Percentiles rank a stretch among this genome's conserved stretches.
These are phyloP conservation scores for Vespertilio murinus DNA, from an alignment of 2,797 vertebrate genomes.

Conservation along the genomic window DNA sequence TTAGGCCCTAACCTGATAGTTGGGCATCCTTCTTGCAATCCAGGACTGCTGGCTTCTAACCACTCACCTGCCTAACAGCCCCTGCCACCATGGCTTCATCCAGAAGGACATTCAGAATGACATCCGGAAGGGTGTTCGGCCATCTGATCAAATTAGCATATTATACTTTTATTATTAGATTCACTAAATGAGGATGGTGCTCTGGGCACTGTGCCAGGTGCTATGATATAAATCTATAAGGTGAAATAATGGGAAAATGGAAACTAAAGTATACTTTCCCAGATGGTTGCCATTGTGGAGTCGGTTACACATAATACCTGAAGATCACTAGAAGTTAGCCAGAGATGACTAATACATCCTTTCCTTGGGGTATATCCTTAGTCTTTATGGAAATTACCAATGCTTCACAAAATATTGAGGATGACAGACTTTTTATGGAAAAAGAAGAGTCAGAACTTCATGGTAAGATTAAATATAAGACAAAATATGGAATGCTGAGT, in stretches of 20 bases:
- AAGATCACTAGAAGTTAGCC: not conserved
- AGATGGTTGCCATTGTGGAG: not conserved
- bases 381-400: not conserved
- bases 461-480: not conserved
- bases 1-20: too few species aligned
- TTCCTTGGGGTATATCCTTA: not conserved
- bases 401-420: not conserved
- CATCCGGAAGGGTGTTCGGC: accelerated
- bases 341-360: not conserved
- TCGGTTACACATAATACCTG: not conserved
- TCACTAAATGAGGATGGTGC: not conserved
- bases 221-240: not conserved
- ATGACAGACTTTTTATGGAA: not conserved
- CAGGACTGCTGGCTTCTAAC: too few species aligned
- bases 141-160: too few species aligned
- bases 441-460: not conserved
- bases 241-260: not conserved
- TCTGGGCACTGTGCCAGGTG: not conserved
- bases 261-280: not conserved
- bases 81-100: too few species aligned
- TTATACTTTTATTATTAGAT: not conserved
- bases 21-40: too few species aligned
- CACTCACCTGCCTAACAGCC: too few species aligned
- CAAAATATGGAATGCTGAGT: not conserved
- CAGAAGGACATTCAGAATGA: too few species aligned